phyloP scores from a whole-genome alignment of 2,113 vertebrate species.

The Clinocottus analis region DNA sequence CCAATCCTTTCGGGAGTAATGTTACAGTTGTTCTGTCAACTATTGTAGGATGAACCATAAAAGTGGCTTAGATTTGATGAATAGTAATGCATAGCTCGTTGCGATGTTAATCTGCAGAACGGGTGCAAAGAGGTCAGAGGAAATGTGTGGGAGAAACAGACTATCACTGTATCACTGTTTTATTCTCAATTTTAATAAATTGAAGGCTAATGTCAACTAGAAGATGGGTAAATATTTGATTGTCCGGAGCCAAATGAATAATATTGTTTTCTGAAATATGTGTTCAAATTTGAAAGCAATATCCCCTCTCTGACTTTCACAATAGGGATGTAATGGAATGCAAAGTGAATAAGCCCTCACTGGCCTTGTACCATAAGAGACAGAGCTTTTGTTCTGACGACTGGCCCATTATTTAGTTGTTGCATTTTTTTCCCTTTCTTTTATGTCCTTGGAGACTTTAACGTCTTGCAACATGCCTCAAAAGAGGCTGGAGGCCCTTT shows the following conservation, averaged over 20 bases:
- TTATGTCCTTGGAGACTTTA: slow-evolving; percentile 71
- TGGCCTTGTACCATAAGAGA: slow-evolving; percentile 67
- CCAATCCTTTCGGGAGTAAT: slow-evolving; percentile 32
- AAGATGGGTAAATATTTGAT: slow-evolving; percentile 70
- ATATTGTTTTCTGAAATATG: slow-evolving; percentile 64
- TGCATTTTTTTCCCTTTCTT: slow-evolving; percentile 60
- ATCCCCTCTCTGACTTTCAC: slow-evolving; percentile 53
- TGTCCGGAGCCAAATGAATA: slow-evolving; percentile 51
- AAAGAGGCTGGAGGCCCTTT: slow-evolving; percentile 75
- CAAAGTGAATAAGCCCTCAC: slow-evolving; percentile 67
- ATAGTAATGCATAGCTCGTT: slow-evolving; percentile 66
- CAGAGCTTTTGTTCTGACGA: slow-evolving; percentile 67
- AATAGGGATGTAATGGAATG: slow-evolving; percentile 65
- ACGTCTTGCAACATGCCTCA: slow-evolving; percentile 75
- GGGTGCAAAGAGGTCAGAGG: slow-evolving; percentile 63
- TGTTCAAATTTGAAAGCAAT: slow-evolving; percentile 61
- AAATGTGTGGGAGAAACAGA: slow-evolving; percentile 68
- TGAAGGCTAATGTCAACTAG: slow-evolving; percentile 59
- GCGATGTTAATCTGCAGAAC: slow-evolving; percentile 76
- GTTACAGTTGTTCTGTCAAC: slow-evolving; percentile 47
- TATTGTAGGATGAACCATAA: slow-evolving; percentile 46
- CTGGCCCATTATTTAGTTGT: slow-evolving; percentile 73
- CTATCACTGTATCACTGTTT: slow-evolving; percentile 70
- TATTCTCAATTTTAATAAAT: slow-evolving; percentile 49
- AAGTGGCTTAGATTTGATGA: slow-evolving; percentile 68